These are phyloP conservation scores for Brachionus koreanus DNA, from an alignment of 1,140 invertebrate species.

Conservation along the genomic window DNA sequence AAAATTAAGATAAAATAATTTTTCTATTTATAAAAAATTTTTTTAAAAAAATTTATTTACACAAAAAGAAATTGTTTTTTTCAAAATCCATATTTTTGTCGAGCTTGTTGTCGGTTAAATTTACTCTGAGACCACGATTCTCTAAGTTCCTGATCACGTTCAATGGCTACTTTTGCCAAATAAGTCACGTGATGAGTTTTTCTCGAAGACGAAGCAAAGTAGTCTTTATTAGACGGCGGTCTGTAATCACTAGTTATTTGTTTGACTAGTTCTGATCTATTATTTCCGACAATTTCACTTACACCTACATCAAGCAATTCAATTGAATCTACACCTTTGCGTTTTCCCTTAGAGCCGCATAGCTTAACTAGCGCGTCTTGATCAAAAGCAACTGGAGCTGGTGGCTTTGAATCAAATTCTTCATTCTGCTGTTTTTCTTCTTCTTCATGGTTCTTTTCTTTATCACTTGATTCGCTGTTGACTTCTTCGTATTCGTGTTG, in stretches of 20 bases:
- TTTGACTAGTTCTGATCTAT: constrained; percentile 22
- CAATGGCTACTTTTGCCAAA: constrained; percentile 32
- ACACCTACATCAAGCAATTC: background rate
- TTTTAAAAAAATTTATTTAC: constrained; percentile 14
- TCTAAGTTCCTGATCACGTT: background rate
- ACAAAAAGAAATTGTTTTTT: background rate
- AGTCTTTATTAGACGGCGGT: constrained; percentile 39
- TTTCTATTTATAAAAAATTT: background rate
- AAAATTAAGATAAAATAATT: background rate
- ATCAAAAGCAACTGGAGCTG: background rate
- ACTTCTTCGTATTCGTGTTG: background rate
- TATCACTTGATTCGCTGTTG: background rate
- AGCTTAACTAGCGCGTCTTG: constrained; percentile 15
- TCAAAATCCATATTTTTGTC: constrained; percentile 38
- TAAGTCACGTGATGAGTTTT: constrained; percentile 31
- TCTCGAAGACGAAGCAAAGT: constrained; percentile 6
- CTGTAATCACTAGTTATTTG: constrained; percentile 29
- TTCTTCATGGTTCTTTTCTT: background rate
- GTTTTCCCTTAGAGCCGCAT: constrained; percentile 11
- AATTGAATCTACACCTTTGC: constrained; percentile 4
- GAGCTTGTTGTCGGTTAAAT: constrained; percentile 20
- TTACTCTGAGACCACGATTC: constrained; percentile 15
- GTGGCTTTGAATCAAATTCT: background rate
- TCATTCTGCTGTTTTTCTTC: background rate
- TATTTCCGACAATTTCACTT: constrained; percentile 14